A percentile compares a stretch with the other conserved stretches of the same genome.
Conservation (phyloP, 2,888 invertebrate genomes). For the Drosophila parthenogenetica region DNA sequence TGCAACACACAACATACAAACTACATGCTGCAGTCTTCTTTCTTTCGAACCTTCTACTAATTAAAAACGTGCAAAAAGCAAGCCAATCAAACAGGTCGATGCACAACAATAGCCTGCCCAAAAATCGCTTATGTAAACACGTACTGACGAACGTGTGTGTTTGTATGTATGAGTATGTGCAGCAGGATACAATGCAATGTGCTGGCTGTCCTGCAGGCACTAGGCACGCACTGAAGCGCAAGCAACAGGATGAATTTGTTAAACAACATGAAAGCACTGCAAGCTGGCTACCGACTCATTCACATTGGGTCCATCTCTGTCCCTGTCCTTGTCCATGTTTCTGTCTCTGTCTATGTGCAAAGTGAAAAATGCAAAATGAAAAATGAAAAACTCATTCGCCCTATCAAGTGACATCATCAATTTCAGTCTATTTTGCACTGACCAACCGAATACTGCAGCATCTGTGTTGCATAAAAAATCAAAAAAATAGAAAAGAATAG, state of each 20-base stretch:
- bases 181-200: slow-evolving; percentile 56
- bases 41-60: slow-evolving; percentile 50
- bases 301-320: not conserved
- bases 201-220: slow-evolving; percentile 48
- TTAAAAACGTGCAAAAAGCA: slow-evolving; percentile 79
- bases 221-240: slow-evolving; percentile 70
- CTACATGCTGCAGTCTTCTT: not conserved
- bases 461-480: slow-evolving; percentile 8
- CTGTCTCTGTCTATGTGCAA: slow-evolving; percentile 7
- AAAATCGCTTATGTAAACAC: slow-evolving; percentile 47
- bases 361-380: slow-evolving; percentile 64
- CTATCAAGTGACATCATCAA: slow-evolving; percentile 83
- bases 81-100: slow-evolving; percentile 79
- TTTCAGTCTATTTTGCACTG: slow-evolving; percentile 80
- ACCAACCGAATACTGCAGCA: slow-evolving; percentile 41
- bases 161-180: slow-evolving; percentile 4
- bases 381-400: slow-evolving; percentile 81
- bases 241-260: slow-evolving; percentile 80
- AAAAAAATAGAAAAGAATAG: slow-evolving; percentile 10
- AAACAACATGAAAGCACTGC: slow-evolving; percentile 63
- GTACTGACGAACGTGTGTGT: not conserved
- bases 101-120: slow-evolving; percentile 71
- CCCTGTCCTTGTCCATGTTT: not conserved
- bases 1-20: slow-evolving; percentile 6
- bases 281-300: not conserved